Evolutionary conservation across 2,113 vertebrate genomes (phyloP), one percentile per base, ranked within the genome.

Genomic region (Tonatia bakeri): DNA sequence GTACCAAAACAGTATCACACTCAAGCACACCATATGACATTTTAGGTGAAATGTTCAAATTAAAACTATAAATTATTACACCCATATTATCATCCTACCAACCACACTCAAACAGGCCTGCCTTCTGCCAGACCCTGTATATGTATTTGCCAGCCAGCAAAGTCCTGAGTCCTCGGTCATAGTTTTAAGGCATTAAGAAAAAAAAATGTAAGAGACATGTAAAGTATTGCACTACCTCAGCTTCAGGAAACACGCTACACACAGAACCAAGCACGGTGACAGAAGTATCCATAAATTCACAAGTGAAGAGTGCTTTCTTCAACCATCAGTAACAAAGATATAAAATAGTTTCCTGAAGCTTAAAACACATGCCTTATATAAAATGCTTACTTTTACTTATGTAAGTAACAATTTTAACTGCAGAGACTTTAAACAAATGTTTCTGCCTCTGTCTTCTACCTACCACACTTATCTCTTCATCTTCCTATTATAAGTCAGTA

Each of bases 361-460:
- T 59, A 75, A 93, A 92, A 61, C 52, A 80, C 3, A 45, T 2
- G 31, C 38, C 59, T 95, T 69, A 92, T n/a, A 88, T 82, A 75
- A 94, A 96, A 91, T 76, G 88, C 36, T 67, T 96, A 59, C 20
- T 83, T 12, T 56, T 82, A 59, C 26, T 82, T 45, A 13, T 65
- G 13, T 61, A 84, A 92, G 81, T 54, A 93, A 93, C 38, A 64
- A 83, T 82, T 95, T 85, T 92, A 95, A 94, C 54, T 79, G 31
- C 59, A 83, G 84, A 90, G 26, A 80, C 59, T 56, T 92, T 50
- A 80, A 96, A 79, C 64, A 50, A 76, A 80, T 75, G 50, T 92
- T 72, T 93, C 90, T 94, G 64, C 20, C 50, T 75, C 89, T 19
- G 16, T 70, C 47, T 95, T 70, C 70, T 75, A 75, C 19, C 93